A percentile compares a stretch with the other conserved stretches of the same genome.
Conservation (phyloP, 1,140 invertebrate genomes). For the Littorina saxatilis region DNA sequence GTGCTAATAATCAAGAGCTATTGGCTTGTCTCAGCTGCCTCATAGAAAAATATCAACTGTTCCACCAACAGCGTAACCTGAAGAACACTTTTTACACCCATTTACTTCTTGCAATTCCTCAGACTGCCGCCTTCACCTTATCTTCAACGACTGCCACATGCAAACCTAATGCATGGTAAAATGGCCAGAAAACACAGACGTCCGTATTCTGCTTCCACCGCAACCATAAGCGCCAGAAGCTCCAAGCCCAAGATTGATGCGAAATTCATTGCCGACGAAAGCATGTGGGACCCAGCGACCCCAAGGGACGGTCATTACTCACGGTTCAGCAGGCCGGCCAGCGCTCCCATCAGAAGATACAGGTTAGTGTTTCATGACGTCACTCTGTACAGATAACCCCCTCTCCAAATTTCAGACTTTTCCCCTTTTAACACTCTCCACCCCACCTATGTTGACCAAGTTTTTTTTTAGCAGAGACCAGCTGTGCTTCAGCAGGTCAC, state of each 20-base stretch:
- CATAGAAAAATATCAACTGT: too few relatives aligned
- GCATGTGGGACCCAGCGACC: conserved; percentile 70
- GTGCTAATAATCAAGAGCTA: too few relatives aligned
- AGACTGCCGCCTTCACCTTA: conserved; percentile 68
- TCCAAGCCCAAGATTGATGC: conserved; percentile 73
- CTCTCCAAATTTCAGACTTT: too few relatives aligned
- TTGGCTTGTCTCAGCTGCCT: too few relatives aligned
- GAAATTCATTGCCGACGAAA: conserved; percentile 72
- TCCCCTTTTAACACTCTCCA: too few relatives aligned
- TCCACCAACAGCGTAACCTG: too few relatives aligned
- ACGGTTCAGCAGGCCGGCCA: conserved; percentile 48
- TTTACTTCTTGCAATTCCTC: conserved; percentile 29
- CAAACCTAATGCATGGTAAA: conserved; percentile 50
- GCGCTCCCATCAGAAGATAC: conserved; percentile 61
- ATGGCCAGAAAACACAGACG: conserved; percentile 43
- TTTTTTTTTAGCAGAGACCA: too few relatives aligned
- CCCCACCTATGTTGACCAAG: too few relatives aligned
- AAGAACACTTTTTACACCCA: too few relatives aligned
- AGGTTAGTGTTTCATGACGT: too few relatives aligned
- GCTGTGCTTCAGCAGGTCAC: too few relatives aligned
- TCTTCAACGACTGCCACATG: conserved; percentile 66
- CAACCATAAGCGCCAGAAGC: conserved; percentile 29
- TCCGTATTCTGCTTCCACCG: conserved; percentile 55
- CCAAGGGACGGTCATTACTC: conserved; percentile 50
- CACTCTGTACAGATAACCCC: too few relatives aligned